These are phyloP conservation scores for Bolinopsis microptera DNA, from an alignment of 37 sponge, comb jelly and placozoan species.

Conservation along the genomic window DNA sequence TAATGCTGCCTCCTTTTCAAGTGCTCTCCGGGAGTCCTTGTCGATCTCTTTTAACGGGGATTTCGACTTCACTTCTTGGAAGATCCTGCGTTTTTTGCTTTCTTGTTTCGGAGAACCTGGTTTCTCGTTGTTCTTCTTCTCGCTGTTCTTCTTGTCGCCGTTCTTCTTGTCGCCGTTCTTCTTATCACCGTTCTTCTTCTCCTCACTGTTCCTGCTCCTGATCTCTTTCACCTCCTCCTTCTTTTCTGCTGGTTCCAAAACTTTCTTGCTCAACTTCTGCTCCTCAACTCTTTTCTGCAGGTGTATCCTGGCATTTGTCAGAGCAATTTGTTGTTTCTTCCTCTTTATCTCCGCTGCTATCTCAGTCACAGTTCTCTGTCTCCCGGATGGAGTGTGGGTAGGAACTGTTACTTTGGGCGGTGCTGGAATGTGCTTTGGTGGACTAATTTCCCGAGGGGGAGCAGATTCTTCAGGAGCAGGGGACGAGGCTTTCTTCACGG, in stretches of 20 bases:
- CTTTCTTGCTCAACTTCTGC: conserved; percentile 31
- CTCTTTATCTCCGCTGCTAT: conserved; percentile 21
- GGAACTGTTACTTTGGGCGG: conserved; percentile 13
- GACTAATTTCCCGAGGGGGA: not conserved
- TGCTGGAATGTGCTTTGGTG: not conserved
- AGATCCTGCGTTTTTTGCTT: conserved; percentile 25
- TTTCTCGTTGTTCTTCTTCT: not conserved
- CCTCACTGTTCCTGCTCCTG: not conserved
- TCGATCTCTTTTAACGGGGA: not conserved
- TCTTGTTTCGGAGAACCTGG: not conserved
- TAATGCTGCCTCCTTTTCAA: conserved; percentile 32
- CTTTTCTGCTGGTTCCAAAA: not conserved
- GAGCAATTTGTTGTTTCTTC: conserved; percentile 33
- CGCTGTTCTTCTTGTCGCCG: not conserved
- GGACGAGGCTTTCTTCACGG: conserved; percentile 30
- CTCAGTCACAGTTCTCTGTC: conserved; percentile 22
- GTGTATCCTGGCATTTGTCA: conserved; percentile 35
- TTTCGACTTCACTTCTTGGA: conserved; percentile 43
- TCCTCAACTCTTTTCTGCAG: conserved; percentile 18
- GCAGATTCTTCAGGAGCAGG: not conserved
- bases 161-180: not conserved
- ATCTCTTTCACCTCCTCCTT: not conserved
- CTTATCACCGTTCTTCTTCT: not conserved
- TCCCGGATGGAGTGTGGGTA: not conserved
- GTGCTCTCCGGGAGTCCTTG: conserved; percentile 8